A percentile compares a stretch with the other conserved stretches of the same genome.
phyloP scores from a whole-genome alignment of 2,113 vertebrate genomes.

The Dasypus novemcinctus region DNA sequence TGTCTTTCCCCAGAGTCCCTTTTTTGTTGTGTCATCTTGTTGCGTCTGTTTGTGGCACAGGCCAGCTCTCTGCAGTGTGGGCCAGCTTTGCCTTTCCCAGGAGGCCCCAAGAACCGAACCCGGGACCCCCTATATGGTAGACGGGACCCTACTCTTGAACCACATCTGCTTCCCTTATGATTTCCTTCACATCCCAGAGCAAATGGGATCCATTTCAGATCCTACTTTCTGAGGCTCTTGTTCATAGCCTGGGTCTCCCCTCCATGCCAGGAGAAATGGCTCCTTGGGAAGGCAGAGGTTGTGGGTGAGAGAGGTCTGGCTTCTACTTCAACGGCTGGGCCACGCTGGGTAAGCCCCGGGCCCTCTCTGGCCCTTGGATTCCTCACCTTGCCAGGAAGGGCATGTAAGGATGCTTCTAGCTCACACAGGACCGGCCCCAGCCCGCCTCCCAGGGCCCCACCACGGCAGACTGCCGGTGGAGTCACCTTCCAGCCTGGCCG shows the following conservation, averaged over 20 bases:
- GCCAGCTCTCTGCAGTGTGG: too few relatives aligned
- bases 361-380: not conserved
- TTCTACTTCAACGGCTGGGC: not conserved
- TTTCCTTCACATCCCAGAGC: not conserved
- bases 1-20: too few relatives aligned
- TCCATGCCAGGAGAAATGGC: not conserved
- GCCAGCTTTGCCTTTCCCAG: too few relatives aligned
- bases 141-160: too few relatives aligned
- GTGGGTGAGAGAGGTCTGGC: not conserved
- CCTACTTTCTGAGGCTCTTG: not conserved
- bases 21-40: too few relatives aligned
- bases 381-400: not conserved
- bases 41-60: too few relatives aligned
- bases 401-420: not conserved
- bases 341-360: not conserved
- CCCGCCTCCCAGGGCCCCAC: not conserved
- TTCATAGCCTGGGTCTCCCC: not conserved
- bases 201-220: not conserved
- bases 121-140: too few relatives aligned
- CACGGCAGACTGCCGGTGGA: not conserved
- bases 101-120: too few relatives aligned
- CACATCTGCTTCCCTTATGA: too few relatives aligned
- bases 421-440: not conserved
- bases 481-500: conserved; percentile 6
- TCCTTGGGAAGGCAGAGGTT: not conserved